Conservation (phyloP, 2,797 vertebrate genomes). For the Poeciliopsis turneri region DNA sequence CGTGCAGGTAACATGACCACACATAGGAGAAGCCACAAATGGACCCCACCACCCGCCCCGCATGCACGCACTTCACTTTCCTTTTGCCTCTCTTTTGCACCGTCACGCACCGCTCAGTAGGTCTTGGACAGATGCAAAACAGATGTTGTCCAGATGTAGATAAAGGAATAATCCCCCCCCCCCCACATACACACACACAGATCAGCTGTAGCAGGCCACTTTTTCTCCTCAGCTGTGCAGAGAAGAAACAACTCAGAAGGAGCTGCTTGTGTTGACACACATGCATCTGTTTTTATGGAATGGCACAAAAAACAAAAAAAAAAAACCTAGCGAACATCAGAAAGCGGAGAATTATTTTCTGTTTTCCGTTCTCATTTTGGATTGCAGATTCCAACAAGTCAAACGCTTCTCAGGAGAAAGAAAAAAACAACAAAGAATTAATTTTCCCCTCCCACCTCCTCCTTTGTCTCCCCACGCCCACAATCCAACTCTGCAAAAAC, state of each 20-base stretch:
- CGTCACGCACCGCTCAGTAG: constrained; percentile 44
- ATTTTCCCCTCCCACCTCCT: constrained; percentile 55
- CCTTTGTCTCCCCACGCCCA: constrained; percentile 31
- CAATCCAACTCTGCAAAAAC: constrained; percentile 53
- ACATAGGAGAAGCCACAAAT: constrained; percentile 9
- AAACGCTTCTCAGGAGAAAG: constrained; percentile 32
- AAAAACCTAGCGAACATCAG: not conserved
- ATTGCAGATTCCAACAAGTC: constrained; percentile 37
- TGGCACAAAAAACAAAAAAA: not conserved
- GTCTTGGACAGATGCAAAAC: constrained; percentile 58
- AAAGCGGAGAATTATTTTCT: not conserved
- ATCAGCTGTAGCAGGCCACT: constrained; percentile 63
- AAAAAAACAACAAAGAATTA: constrained; percentile 63
- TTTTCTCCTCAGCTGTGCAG: constrained; percentile 58
- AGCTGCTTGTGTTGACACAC: constrained; percentile 4
- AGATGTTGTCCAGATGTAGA: constrained; percentile 65
- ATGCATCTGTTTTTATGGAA: not conserved
- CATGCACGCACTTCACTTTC: constrained; percentile 39
- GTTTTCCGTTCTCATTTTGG: not conserved
- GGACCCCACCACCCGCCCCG: not conserved
- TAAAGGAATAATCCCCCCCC: constrained; percentile 17
- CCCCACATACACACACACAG: constrained; percentile 1
- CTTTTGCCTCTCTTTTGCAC: constrained; percentile 14
- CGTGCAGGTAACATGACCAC: not conserved
- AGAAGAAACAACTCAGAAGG: constrained; percentile 33